A percentile compares a stretch with the other conserved stretches of the same genome.
phyloP scores from a whole-genome alignment of 2,113 vertebrate species.

The Lepus timidus region DNA sequence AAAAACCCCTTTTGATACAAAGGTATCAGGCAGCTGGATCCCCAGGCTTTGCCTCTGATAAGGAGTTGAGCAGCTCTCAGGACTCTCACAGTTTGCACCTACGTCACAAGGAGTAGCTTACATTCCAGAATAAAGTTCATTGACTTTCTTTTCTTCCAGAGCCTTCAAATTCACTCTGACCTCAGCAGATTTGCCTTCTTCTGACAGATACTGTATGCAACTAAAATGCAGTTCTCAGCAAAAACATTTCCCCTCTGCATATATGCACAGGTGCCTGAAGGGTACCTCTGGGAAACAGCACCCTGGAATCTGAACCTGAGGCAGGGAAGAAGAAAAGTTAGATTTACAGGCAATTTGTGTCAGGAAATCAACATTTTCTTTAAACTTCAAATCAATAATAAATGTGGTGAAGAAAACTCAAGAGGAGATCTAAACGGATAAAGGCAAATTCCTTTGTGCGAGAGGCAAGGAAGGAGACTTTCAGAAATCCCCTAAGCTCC shows the following conservation, averaged over 20 bases:
- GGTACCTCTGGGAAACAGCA: background rate
- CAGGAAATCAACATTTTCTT: background rate
- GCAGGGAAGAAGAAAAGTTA: background rate
- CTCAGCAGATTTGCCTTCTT: constrained; percentile 30
- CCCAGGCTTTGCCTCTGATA: too few species aligned
- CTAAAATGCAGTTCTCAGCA: constrained; percentile 74
- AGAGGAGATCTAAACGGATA: background rate
- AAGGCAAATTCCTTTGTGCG: background rate
- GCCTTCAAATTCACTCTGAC: constrained; percentile 4
- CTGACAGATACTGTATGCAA: constrained; percentile 72
- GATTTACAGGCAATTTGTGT: background rate
- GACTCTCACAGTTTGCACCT: background rate
- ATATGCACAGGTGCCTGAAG: constrained; percentile 70
- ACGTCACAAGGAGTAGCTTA: background rate
- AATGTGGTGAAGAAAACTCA: background rate
- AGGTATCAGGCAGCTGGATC: background rate
- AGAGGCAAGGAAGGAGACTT: background rate
- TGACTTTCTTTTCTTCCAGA: background rate
- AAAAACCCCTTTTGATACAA: background rate
- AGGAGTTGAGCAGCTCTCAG: background rate
- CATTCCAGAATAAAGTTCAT: background rate
- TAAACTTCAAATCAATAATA: background rate
- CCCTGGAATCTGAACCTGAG: constrained; percentile 71
- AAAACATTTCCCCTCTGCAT: constrained; percentile 56
- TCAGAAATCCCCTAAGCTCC: background rate